Conservation (phyloP, 2,797 vertebrate genomes). For the Notolabrus celidotus region DNA sequence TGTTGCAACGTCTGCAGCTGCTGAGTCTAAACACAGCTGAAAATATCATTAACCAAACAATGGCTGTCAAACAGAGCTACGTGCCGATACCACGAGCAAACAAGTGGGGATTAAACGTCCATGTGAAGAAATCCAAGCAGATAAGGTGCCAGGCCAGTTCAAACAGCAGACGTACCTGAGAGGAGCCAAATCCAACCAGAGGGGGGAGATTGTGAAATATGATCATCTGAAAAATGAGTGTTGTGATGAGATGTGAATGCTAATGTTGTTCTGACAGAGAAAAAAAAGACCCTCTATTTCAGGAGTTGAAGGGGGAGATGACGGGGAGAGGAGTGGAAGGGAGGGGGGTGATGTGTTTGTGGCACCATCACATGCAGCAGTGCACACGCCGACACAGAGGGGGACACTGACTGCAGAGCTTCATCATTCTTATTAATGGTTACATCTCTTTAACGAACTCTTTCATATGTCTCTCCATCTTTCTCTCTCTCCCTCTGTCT, state of each 20-base stretch:
- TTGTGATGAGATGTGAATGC: constrained; percentile 59
- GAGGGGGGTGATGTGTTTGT: constrained; percentile 9
- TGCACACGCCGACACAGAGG: constrained; percentile 16
- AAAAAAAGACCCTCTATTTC: constrained; percentile 34
- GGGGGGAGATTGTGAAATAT: constrained; percentile 35
- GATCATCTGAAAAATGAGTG: constrained; percentile 37
- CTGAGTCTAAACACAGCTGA: constrained; percentile 41
- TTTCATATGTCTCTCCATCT: too few species aligned
- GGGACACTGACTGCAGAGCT: constrained; percentile 33
- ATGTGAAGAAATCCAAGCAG: constrained; percentile 39
- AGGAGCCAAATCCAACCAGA: constrained; percentile 31
- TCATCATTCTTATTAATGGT: constrained; percentile 15
- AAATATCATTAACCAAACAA: constrained; percentile 61
- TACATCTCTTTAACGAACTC: constrained; percentile 27
- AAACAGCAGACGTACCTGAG: constrained; percentile 50
- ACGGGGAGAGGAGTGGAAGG: constrained; percentile 21
- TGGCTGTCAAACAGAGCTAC: constrained; percentile 50
- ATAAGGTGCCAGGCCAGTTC: constrained; percentile 42
- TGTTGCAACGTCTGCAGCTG: constrained; percentile 41
- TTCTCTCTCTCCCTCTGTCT: too few species aligned
- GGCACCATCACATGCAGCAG: constrained; percentile 37
- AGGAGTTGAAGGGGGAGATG: constrained; percentile 34
- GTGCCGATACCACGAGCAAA: constrained; percentile 42
- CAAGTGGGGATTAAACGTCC: constrained; percentile 39
- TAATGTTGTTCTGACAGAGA: constrained; percentile 63